Evolutionary conservation across 1,140 invertebrate species (phyloP), one percentile per base, ranked within the genome.

Genomic region (Popillia japonica): DNA sequence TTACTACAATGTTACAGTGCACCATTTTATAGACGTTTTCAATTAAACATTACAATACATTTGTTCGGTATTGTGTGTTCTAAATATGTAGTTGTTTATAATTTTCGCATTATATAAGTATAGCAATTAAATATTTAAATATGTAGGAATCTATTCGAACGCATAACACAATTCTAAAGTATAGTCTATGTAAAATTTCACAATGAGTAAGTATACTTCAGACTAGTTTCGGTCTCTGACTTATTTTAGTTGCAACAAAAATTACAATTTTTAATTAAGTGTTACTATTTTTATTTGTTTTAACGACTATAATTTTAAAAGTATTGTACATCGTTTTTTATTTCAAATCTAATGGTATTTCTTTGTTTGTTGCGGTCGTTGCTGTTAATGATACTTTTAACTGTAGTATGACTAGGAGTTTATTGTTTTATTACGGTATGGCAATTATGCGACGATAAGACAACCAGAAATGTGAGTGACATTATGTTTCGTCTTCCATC

Each of bases 381-480:
- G 9, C 27, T 11, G 61, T 68, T 68, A 27, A 68, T 68, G 20
- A 68, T 27, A 68, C 20, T 68, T 68, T 68, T 68, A 68, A 68
- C 61, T 68, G 61, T 68, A 68, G 20, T 68, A 4, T 68, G 61
- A 23, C 20, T 68, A 34, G 61, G 0, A 68, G 61, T 27, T 68
- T 68, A 68, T 68, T 68, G 61, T 68, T 68, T 68, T 68, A 68
- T 68, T 68, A 34, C 61, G 61, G 61, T 27, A 27, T 34, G 22
- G 27, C 22, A 34, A 34, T 68, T 68, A 68, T 22, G 14, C 20
- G 61, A 64, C 59, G 17, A 22, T 64, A 22, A 9, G 7, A 34
- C 17, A 11, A 22, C 48, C 8, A 68, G 61, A 68, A 68, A 68
- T 34, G 61, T 68, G 20, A 68, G 61, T 68, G 61, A 68, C 61